phyloP scores from a whole-genome alignment of 2,797 vertebrate genomes.

The Oryzias dopingdopingensis region DNA sequence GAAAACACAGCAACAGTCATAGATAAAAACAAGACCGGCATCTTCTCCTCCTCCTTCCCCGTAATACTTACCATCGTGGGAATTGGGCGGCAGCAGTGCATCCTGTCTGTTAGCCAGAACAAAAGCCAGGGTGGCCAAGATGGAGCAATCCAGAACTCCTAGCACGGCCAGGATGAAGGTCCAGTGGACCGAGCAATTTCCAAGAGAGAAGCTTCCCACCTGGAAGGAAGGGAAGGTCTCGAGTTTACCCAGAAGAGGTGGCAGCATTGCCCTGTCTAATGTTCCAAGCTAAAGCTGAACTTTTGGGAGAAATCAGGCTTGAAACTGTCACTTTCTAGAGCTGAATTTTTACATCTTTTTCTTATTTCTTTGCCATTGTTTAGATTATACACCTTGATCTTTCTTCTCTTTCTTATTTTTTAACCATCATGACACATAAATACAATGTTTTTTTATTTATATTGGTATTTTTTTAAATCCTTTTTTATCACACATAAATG shows the following conservation, averaged over 20 bases:
- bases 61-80: conserved; percentile 68
- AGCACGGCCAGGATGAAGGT: conserved; percentile 81
- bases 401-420: too few species aligned
- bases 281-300: too few species aligned
- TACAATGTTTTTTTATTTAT: too few species aligned
- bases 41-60: not conserved
- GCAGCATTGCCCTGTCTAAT: too few species aligned
- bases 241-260: not conserved
- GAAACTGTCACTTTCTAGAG: too few species aligned
- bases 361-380: too few species aligned
- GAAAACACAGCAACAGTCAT: conserved; percentile 18
- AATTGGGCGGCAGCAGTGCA: conserved; percentile 74
- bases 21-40: not conserved
- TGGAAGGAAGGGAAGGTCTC: conserved; percentile 15
- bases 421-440: too few species aligned
- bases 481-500: too few species aligned
- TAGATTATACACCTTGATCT: too few species aligned
- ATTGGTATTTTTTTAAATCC: too few species aligned
- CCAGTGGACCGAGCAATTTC: conserved; percentile 82
- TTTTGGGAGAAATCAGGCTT: too few species aligned
- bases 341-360: too few species aligned
- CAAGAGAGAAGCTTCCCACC: conserved; percentile 80
- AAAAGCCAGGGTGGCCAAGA: conserved; percentile 81
- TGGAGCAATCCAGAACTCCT: conserved; percentile 79
- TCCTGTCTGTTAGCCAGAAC: conserved; percentile 84